Evolutionary conservation across 2,797 vertebrate species (phyloP), one percentile per base, ranked within the genome.

Genomic region (Heliangelus exortis): DNA sequence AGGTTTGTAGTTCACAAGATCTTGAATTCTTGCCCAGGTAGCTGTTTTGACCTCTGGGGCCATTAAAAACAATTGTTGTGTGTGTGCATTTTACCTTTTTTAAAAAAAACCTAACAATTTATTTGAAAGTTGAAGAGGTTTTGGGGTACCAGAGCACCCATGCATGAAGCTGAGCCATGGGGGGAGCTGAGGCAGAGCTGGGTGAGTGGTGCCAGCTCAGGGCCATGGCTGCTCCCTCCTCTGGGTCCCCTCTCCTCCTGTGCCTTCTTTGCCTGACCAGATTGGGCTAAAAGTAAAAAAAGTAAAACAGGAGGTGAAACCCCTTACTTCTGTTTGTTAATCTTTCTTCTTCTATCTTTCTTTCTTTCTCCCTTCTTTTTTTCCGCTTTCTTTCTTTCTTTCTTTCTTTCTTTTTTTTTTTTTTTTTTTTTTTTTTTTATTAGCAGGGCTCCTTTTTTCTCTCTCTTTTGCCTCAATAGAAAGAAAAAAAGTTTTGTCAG

Each of bases 401-500:
- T n/a, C n/a, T n/a, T n/a, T n/a, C n/a, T 23, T 48, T 94, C 57
- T 9, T 97, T 97, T 98, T 31, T 2, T 5, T 11, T 15, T 51
- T 48, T 19, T 15, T 33, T 72, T 93, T 65, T 74, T 45, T 82
- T 78, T 89, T 80, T 98, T 98, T 96, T 98, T 97, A 98, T 97
- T 97, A 98, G 97, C 97, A 97, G 96, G 97, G 90, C 97, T 98
- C 98, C 96, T 97, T 97, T 97, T 96, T 98, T 96, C 92, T 98
- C 97, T 98, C 98, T 97, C 98, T 98, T 98, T 98, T 97, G 97
- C 97, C 97, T 98, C 98, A 98, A 98, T 98, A 98, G 98, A 98
- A 98, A 98, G 98, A 98, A 98, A 98, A 98, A 99, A 99, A 99
- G 98, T 99, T 99, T 99, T 99, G 98, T 99, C 98, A 98, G 98